Evolutionary conservation across 2,888 invertebrate genomes (phyloP).

Genomic region (Ecdyonurus torrentis): DNA sequence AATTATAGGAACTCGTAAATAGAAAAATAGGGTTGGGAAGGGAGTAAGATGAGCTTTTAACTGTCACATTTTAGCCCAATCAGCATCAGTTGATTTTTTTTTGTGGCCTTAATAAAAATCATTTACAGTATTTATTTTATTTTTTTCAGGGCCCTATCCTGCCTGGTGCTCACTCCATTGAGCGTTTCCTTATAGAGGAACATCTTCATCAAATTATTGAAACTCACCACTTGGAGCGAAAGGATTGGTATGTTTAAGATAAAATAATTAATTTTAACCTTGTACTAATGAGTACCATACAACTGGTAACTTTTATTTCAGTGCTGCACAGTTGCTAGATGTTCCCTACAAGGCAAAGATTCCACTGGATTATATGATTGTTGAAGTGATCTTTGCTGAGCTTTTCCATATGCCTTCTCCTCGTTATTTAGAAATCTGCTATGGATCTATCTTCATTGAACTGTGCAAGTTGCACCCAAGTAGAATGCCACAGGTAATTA

Average conservation of each 20-base stretch:
- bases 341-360: slow-evolving; percentile 89
- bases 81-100: too few species aligned
- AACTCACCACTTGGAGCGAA: slow-evolving; percentile 72
- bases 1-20: too few species aligned
- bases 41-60: too few species aligned
- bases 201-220: slow-evolving; percentile 88
- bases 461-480: slow-evolving; percentile 92
- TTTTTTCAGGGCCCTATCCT: slow-evolving; percentile 48
- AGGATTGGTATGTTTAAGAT: slow-evolving; percentile 53
- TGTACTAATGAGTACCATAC: slow-evolving; percentile 10
- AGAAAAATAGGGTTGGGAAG: too few species aligned
- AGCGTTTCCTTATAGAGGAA: slow-evolving; percentile 94
- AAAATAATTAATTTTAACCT: neutral
- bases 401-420: slow-evolving; percentile 84
- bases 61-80: too few species aligned
- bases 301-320: slow-evolving; percentile 19
- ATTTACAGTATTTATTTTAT: too few species aligned
- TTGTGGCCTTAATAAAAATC: too few species aligned
- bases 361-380: slow-evolving; percentile 93
- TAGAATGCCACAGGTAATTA: slow-evolving; percentile 92
- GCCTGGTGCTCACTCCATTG: slow-evolving; percentile 94
- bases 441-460: slow-evolving; percentile 90
- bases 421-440: slow-evolving; percentile 77
- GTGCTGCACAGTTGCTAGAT: slow-evolving; percentile 75
- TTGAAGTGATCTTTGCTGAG: slow-evolving; percentile 92